Conservation (phyloP, 2,113 vertebrate species). For the Phaethon lepturus region DNA sequence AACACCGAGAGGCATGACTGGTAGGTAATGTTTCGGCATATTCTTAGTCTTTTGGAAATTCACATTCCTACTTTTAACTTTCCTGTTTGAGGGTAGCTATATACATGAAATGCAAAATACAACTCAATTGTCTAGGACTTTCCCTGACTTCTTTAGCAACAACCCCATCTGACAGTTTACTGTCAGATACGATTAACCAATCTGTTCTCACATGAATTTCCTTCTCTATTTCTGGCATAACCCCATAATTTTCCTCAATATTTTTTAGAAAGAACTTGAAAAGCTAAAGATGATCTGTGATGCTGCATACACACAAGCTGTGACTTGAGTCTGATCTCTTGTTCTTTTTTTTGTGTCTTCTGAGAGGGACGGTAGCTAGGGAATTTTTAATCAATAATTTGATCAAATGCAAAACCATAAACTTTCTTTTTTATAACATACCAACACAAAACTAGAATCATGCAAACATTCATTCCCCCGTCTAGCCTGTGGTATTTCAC, state of each 20-base stretch:
- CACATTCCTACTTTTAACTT: background rate
- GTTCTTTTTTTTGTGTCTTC: background rate
- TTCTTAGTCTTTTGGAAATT: background rate
- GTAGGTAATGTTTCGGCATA: background rate
- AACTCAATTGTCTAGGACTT: background rate
- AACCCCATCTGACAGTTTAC: background rate
- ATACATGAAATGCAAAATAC: background rate
- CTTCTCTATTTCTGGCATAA: background rate
- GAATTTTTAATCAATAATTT: background rate
- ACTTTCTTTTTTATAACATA: background rate
- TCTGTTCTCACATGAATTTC: background rate
- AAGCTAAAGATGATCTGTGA: background rate
- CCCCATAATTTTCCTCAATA: background rate
- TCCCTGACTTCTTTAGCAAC: background rate
- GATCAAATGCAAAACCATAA: background rate
- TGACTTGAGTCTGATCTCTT: background rate
- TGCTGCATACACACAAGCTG: background rate
- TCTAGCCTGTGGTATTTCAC: background rate
- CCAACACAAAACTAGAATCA: background rate
- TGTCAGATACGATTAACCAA: background rate
- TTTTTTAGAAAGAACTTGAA: background rate
- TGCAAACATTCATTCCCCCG: background rate
- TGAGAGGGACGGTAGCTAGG: rapidly evolving
- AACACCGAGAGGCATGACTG: background rate
- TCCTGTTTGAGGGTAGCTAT: background rate